Evolutionary conservation across 1,140 invertebrate species (phyloP).

Genomic region (Eriosoma lanigerum): DNA sequence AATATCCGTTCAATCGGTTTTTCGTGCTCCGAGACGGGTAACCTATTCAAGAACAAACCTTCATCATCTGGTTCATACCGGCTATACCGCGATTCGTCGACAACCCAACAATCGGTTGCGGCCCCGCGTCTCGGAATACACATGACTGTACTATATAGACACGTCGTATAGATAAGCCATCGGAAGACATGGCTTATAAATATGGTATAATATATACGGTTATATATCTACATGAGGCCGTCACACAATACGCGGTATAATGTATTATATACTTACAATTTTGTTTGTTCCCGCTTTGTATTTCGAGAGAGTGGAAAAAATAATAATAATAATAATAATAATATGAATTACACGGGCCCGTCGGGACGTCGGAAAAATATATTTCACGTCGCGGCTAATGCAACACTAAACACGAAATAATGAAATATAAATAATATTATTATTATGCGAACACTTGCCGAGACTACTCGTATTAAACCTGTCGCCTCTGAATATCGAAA

Average conservation of each 20-base stretch:
- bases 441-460: too few relatives aligned
- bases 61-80: not conserved
- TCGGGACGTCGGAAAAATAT: too few relatives aligned
- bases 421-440: too few relatives aligned
- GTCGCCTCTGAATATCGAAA: too few relatives aligned
- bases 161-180: slow-evolving; percentile 3
- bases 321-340: too few relatives aligned
- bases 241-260: not conserved
- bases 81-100: not conserved
- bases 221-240: not conserved
- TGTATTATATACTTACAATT: not conserved
- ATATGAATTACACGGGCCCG: too few relatives aligned
- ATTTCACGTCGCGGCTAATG: too few relatives aligned
- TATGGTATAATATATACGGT: not conserved
- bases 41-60: slow-evolving; percentile 2
- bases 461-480: too few relatives aligned
- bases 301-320: too few relatives aligned
- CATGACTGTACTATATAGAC: not conserved
- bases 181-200: not conserved
- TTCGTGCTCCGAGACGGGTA: not conserved
- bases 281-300: not conserved
- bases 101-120: not conserved
- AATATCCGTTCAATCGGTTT: slow-evolving; percentile 18
- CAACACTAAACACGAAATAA: too few relatives aligned
- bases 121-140: not conserved